Evolutionary conservation across 2,888 invertebrate genomes (phyloP), one percentile per base, ranked within the genome.

Genomic region (Andrena marginata): DNA sequence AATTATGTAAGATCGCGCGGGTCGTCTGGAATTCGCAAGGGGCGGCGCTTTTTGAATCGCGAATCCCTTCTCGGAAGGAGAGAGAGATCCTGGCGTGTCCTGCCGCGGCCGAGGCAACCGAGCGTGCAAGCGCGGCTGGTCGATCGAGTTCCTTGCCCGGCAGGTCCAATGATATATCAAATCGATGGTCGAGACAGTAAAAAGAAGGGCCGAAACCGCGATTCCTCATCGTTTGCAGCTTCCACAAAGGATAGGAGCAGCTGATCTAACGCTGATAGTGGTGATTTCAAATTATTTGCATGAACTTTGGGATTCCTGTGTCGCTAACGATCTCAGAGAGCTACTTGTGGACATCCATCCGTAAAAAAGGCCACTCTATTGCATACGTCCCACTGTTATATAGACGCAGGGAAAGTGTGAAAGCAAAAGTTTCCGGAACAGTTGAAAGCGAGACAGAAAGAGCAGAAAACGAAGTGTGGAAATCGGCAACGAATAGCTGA

Each of bases 1-100:
- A 85, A 87, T 87, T 83, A 86, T 82, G 86, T 79, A 88, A 88
- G 86, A 88, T 81, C 86, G 88, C 75, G 76, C 75, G 76, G 73
- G 59, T 70, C 77, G 83, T 77, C 71, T 71, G 86, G 87, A 85
- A 87, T 87, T 84, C 59, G 80, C 80, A 81, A 63, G 76, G 82
- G 82, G 85, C 89, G 87, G 85, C 77, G 79, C 84, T 84, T 87
- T 82, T 85, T 83, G 84, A 82, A 80, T 80, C 82, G 82, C 82
- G 82, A 77, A 82, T 82, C 87, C 88, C 80, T 86, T 88, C 87
- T 83, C 70, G 85, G 85, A 88, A 86, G 83, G 51, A 63, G 72
- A 76, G 77, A 74, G 71, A 77, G 73, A 79, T 68, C 73, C 49
- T 68, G 67, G 63, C 68, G 80, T 82, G 23, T 67, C 51, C 70